Evolutionary conservation across 2,888 invertebrate genomes (phyloP).

Genomic region (Electrophaes corylata): DNA sequence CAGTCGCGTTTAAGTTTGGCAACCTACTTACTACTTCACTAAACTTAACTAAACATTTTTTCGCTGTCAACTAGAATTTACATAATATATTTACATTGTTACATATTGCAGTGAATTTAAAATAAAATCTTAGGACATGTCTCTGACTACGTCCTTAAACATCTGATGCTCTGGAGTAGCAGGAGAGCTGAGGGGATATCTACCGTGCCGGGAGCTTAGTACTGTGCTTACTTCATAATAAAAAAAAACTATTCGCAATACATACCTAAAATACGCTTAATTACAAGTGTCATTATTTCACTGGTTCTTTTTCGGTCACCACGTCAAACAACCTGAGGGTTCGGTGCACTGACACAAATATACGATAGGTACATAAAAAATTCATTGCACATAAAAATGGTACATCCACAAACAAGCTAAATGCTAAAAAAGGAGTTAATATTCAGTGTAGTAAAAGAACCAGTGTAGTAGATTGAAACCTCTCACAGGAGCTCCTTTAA

Average conservation of each 20-base stretch:
- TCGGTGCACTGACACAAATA: no score
- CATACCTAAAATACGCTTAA: no score
- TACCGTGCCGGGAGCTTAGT: not conserved
- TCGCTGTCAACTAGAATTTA: conserved; percentile 16
- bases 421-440: no score
- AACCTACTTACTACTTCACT: not conserved
- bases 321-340: no score
- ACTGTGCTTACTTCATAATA: not conserved
- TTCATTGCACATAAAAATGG: no score
- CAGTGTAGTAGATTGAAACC: no score
- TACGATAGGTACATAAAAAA: no score
- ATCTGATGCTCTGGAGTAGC: not conserved
- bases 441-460: no score
- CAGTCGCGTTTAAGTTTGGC: not conserved
- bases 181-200: not conserved
- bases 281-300: no score
- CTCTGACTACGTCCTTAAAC: not conserved
- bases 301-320: no score
- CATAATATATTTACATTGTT: conserved; percentile 13
- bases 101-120: not conserved
- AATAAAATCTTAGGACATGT: not conserved
- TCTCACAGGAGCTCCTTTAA: no score
- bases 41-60: not conserved
- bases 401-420: no score
- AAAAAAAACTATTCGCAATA: not conserved